A percentile compares a stretch with the other conserved stretches of the same genome.
Evolutionary conservation across 2,888 invertebrate species (phyloP).

Genomic region (Lissocephala sabroskyi): DNA sequence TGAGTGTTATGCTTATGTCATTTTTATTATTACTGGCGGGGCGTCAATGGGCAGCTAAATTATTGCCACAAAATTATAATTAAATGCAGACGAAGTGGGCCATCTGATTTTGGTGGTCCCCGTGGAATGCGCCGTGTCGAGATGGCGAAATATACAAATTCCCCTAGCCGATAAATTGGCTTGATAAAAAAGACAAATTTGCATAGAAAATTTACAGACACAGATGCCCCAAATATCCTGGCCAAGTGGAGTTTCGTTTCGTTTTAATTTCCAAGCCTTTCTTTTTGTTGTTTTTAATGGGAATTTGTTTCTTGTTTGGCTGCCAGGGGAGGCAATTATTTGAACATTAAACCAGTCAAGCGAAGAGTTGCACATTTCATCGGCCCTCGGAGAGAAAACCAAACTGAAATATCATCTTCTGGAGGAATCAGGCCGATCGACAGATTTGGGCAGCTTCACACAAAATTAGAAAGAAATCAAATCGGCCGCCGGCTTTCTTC

Average conservation of each 20-base stretch:
- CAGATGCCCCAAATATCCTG: slow-evolving; percentile 20
- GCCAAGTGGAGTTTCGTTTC: slow-evolving; percentile 5
- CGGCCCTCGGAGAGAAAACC: slow-evolving; percentile 41
- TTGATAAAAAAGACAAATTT: too few species aligned
- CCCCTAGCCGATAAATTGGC: too few species aligned
- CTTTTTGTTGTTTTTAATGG: slow-evolving; percentile 17
- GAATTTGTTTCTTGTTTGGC: slow-evolving; percentile 24
- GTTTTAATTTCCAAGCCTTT: slow-evolving; percentile 15
- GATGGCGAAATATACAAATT: too few species aligned
- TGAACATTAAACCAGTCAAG: slow-evolving; percentile 46
- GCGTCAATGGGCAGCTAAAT: slow-evolving; percentile 21
- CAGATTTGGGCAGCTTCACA: not conserved
- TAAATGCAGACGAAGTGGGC: slow-evolving; percentile 39
- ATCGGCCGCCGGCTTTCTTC: slow-evolving; percentile 45
- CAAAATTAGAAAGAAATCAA: slow-evolving; percentile 20
- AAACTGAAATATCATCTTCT: slow-evolving; percentile 49
- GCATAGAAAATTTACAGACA: slow-evolving; percentile 4
- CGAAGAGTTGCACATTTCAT: not conserved
- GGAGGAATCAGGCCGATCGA: not conserved
- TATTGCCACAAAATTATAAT: slow-evolving; percentile 35
- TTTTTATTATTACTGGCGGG: slow-evolving; percentile 19
- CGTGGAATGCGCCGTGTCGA: too few species aligned
- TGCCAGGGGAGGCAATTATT: slow-evolving; percentile 45
- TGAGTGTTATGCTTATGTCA: slow-evolving; percentile 51
- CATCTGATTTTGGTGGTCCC: too few species aligned